Evolutionary conservation across 1,140 invertebrate genomes (phyloP), one percentile per base, ranked within the genome.

Genomic region (Meloidogyne exigua): DNA sequence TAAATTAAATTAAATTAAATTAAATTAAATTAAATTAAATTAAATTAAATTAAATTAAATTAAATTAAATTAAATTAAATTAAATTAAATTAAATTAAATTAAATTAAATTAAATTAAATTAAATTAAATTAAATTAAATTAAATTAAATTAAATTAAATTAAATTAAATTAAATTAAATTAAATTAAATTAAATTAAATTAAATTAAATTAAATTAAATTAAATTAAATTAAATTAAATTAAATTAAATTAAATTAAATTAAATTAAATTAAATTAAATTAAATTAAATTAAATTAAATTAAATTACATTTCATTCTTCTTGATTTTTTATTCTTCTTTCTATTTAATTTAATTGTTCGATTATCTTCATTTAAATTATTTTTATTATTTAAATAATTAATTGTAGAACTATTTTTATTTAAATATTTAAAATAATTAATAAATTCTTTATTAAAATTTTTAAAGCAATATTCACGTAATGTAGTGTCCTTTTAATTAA

Each of bases 311-410:
- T 70, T 70, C 23, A 36, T 13, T 70, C 44, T 44, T 15, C 42
- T 44, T 12, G 13, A 12, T 44, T 44, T 44, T 49, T 49, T 18
- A 18, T 49, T 15, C 18, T 5, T 18, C 18, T 15, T 49, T 18
- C 15, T 49, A 49, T 49, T 49, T 49, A 18, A 5, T 49, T 49
- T 49, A 18, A 49, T 11, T 15, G 74, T 76, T 36, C 66, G 18
- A 25, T 76, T 76, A n/a, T 76, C 49, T 68, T 76, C 74, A 11
- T 49, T 49, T 18, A 49, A 18, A 18, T n/a, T 18, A 49, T 49
- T 18, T 4, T 49, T 18, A 49, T 49, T n/a, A n/a, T n/a, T n/a
- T n/a, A n/a, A n/a, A n/a, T n/a, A n/a, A n/a, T n/a, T n/a, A n/a
- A n/a, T 44, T 44, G 2, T 32, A 32, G 7, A 49, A 11, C 18